Evolutionary conservation across 1,140 invertebrate genomes (phyloP).

Genomic region (Neodiprion pinetum): DNA sequence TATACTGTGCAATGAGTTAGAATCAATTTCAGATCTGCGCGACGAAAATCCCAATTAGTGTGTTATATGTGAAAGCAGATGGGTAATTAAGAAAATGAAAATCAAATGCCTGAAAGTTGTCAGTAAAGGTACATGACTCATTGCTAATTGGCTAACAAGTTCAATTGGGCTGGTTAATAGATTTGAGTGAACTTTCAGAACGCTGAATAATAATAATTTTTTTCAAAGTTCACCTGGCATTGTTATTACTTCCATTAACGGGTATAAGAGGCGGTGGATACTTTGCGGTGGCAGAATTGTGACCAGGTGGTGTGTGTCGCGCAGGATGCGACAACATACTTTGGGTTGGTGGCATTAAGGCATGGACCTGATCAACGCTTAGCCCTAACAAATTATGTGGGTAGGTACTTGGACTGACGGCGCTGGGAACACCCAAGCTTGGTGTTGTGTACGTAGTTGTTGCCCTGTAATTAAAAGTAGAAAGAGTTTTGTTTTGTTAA

Average conservation of each 20-base stretch:
- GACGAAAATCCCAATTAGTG: too few species aligned
- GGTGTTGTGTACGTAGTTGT: conserved; percentile 59
- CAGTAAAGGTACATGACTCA: not conserved
- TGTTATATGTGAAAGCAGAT: too few species aligned
- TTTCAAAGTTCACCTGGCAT: conserved; percentile 28
- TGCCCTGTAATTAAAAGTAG: conserved; percentile 56
- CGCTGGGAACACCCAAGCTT: conserved; percentile 54
- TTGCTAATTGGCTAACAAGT: not conserved
- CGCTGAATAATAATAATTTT: not conserved
- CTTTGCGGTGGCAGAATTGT: conserved; percentile 57
- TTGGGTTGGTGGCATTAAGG: conserved; percentile 53
- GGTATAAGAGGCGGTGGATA: conserved; percentile 67
- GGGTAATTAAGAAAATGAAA: too few species aligned
- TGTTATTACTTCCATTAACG: conserved; percentile 55
- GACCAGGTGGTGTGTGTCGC: conserved; percentile 55
- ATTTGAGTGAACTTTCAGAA: too few species aligned
- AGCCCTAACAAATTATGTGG: conserved; percentile 55
- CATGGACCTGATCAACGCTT: conserved; percentile 57
- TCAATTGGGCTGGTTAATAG: too few species aligned
- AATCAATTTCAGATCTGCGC: too few species aligned
- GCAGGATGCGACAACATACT: conserved; percentile 54
- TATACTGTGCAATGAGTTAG: too few species aligned
- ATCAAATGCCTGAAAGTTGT: not conserved
- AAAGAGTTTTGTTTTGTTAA: conserved; percentile 3
- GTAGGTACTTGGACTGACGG: conserved; percentile 54